Evolutionary conservation across 2,113 vertebrate genomes (phyloP), one percentile per base, ranked within the genome.

Genomic region (Phocoena sinus): DNA sequence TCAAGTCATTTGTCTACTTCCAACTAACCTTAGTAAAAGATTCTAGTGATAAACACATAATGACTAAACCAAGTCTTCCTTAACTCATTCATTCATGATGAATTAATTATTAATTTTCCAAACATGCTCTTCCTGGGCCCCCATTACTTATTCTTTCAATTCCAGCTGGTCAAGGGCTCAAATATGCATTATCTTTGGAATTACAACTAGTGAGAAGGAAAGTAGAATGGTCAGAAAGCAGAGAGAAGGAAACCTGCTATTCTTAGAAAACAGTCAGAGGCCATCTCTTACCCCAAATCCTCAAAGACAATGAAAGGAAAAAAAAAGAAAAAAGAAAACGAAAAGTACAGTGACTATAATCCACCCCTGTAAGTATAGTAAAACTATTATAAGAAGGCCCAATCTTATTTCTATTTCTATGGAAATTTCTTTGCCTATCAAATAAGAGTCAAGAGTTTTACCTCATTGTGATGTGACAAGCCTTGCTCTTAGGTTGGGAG

Each of bases 81-180:
- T 53, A 14, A 47, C 26, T 96, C 88, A 95, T 79, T 96, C 85
- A 97, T 50, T 71, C 70, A 77, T 33, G 26, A 6, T 85, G 77
- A 95, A 91, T 89, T 85, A 95, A 92, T 94, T 88, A 94, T 85
- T 97, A 92, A 93, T 77, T 93, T 94, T 91, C 58, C 44, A 92
- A 58, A 56, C 47, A 89, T 41, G 62, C 0, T 53, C 2, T 96
- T 98, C 97, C 95, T 86, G 58, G 86, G 92, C 79, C 56, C 73
- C 79, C 70, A 53, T 91, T 97, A 97, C 67, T 94, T 97, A 91
- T 50, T 95, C 79, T 89, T 91, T 77, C 60, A 96, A 70, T 87
- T 92, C 79, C 58, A 83, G 33, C 44, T 56, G 83, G 36, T 76
- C 79, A 89, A 65, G 41, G 50, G 36, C 73, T 79, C 60, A 80